Conservation (phyloP, 2,888 invertebrate genomes). For the Hyppa rectilinea region DNA sequence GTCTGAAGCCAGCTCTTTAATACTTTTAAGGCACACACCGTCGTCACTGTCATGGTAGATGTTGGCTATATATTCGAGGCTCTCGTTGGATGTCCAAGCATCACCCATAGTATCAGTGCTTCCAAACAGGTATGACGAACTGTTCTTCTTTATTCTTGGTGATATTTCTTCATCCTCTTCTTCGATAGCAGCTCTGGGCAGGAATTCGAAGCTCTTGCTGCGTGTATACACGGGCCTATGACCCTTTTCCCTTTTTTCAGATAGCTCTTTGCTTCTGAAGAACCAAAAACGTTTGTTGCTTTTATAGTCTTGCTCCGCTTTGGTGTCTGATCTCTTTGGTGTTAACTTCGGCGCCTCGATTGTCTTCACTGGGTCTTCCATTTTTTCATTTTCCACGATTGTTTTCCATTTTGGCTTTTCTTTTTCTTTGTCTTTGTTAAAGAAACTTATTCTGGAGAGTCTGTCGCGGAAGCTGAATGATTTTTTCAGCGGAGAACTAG, state of each 20-base stretch:
- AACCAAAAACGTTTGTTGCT: conserved; percentile 86
- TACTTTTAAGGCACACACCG: conserved; percentile 81
- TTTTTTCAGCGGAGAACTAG: conserved; percentile 81
- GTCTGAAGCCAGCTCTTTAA: conserved; percentile 79
- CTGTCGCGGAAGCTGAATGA: conserved; percentile 86
- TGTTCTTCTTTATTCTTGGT: conserved; percentile 70
- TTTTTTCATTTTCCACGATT: conserved; percentile 75
- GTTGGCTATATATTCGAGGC: conserved; percentile 82
- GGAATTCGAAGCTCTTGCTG: conserved; percentile 88
- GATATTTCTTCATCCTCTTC: conserved; percentile 73
- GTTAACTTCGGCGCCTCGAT: conserved; percentile 54
- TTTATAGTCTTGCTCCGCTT: conserved; percentile 78
- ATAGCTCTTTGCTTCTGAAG: conserved; percentile 81
- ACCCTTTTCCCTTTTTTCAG: conserved; percentile 73
- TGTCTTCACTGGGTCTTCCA: conserved; percentile 45
- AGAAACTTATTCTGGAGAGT: conserved; percentile 82
- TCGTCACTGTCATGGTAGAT: conserved; percentile 83
- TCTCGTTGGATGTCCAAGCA: conserved; percentile 83
- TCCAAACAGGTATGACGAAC: conserved; percentile 78
- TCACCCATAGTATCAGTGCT: conserved; percentile 82
- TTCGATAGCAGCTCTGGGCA: conserved; percentile 82
- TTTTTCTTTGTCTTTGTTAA: conserved; percentile 81
- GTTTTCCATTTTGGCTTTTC: conserved; percentile 80
- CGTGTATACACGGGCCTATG: conserved; percentile 79
- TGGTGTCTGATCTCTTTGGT: conserved; percentile 59